phyloP scores from a whole-genome alignment of 1,140 invertebrate genomes.

The Drosophila arizonae region DNA sequence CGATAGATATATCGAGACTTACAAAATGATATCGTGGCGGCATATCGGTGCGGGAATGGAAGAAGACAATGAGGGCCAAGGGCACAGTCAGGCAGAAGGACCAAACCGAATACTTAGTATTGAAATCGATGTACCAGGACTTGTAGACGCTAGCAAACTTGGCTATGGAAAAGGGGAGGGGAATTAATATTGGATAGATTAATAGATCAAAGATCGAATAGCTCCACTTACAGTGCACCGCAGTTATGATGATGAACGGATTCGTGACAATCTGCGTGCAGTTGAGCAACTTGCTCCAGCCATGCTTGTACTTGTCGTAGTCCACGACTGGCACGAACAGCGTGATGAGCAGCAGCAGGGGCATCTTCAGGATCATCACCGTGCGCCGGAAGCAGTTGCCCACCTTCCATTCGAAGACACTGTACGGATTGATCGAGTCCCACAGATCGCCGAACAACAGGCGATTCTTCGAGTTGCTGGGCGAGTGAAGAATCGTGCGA shows the following conservation, averaged over 20 bases:
- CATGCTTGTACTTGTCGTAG: conserved; percentile 51
- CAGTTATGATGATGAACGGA: conserved; percentile 26
- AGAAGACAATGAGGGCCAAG: conserved; percentile 30
- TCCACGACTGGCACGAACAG: conserved; percentile 50
- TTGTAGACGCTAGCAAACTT: conserved; percentile 2
- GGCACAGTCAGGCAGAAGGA: conserved; percentile 43
- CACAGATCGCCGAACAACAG: conserved; percentile 39
- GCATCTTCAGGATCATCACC: conserved; percentile 7
- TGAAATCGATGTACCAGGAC: conserved; percentile 24
- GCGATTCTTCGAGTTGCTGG: conserved; percentile 36
- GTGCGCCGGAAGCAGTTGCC: neutral
- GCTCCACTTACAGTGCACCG: conserved; percentile 39
- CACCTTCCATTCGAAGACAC: conserved; percentile 24
- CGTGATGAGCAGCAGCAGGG: conserved; percentile 21
- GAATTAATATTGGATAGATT: too few relatives aligned
- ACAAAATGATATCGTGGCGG: conserved; percentile 56
- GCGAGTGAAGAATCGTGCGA: conserved; percentile 23
- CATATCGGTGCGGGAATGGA: conserved; percentile 48
- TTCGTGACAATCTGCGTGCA: conserved; percentile 55
- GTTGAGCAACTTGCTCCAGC: conserved; percentile 65
- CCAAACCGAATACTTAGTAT: conserved; percentile 19
- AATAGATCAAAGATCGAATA: neutral
- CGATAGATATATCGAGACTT: conserved; percentile 1
- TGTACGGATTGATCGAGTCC: conserved; percentile 37
- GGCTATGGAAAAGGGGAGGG: conserved; percentile 10